phyloP scores from a whole-genome alignment of 2,888 invertebrate genomes.

The Heliconius charithonia region DNA sequence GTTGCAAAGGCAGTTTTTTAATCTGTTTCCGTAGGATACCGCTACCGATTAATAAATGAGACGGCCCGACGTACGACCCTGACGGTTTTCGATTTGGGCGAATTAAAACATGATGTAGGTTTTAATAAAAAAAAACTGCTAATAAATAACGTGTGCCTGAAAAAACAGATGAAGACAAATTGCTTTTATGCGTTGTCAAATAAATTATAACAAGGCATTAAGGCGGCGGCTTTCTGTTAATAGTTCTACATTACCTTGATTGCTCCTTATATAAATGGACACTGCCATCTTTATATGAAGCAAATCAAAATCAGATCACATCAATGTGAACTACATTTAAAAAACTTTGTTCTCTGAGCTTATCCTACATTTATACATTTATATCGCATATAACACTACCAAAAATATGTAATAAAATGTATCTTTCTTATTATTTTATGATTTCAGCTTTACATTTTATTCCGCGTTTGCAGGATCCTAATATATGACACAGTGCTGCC shows the following conservation, averaged over 20 bases:
- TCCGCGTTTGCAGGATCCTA: no score
- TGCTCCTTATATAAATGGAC: background rate
- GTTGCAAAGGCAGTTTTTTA: constrained; percentile 70
- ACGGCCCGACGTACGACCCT: constrained; percentile 61
- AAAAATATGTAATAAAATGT: no score
- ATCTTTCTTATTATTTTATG: no score
- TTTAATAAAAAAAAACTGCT: constrained; percentile 72
- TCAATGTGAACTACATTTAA: no score
- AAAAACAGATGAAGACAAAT: constrained; percentile 79
- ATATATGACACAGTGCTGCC: no score
- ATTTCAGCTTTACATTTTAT: no score
- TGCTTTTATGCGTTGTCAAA: constrained; percentile 68
- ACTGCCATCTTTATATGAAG: background rate
- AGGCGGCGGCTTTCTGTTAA: constrained; percentile 40
- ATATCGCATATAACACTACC: no score
- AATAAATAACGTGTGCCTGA: constrained; percentile 77
- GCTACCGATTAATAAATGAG: constrained; percentile 83
- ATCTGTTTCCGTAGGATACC: constrained; percentile 83
- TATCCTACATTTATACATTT: no score
- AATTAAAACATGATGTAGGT: constrained; percentile 81
- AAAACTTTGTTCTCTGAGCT: no score
- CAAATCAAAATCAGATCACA: no score
- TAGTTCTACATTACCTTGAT: background rate
- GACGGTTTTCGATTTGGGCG: constrained; percentile 74
- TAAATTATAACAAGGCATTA: constrained; percentile 55